Evolutionary conservation across 2,797 vertebrate species (phyloP).

Genomic region (Malacoctenus gilli): DNA sequence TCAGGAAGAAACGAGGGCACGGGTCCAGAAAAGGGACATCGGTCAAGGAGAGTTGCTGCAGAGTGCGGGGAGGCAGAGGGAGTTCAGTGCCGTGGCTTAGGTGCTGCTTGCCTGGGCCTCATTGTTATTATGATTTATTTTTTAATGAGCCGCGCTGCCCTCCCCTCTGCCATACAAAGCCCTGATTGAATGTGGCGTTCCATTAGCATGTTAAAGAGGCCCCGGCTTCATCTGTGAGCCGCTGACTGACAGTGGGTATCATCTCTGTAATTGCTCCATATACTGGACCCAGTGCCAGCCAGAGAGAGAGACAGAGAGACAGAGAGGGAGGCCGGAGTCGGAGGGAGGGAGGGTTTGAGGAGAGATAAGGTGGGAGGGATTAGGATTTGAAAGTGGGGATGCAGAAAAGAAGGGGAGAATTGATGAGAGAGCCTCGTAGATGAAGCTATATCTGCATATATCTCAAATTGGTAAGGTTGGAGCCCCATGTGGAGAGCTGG

Average conservation of each 20-base stretch:
- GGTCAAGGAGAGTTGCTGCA: slow-evolving; percentile 11
- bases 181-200: slow-evolving; percentile 81
- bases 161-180: slow-evolving; percentile 72
- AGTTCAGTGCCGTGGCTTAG: slow-evolving; percentile 31
- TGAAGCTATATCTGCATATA: slow-evolving; percentile 41
- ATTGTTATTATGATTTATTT: slow-evolving; percentile 81
- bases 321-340: slow-evolving; percentile 10
- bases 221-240: slow-evolving; percentile 78
- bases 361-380: slow-evolving; percentile 51
- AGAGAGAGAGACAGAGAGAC: slow-evolving; percentile 27
- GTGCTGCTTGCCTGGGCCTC: slow-evolving; percentile 62
- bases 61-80: slow-evolving; percentile 16
- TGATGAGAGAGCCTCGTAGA: slow-evolving; percentile 38
- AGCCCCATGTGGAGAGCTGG: slow-evolving; percentile 49
- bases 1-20: not conserved
- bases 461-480: slow-evolving; percentile 45
- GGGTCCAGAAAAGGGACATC: not conserved
- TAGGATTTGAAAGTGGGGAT: slow-evolving; percentile 48
- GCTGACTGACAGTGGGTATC: slow-evolving; percentile 85
- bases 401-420: slow-evolving; percentile 25
- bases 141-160: slow-evolving; percentile 75
- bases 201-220: slow-evolving; percentile 85
- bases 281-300: slow-evolving; percentile 60
- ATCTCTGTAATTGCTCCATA: slow-evolving; percentile 83
- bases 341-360: slow-evolving; percentile 9